These are phyloP conservation scores for Hemithea aestivaria DNA, from an alignment of 2,888 invertebrate genomes.

Conservation along the genomic window DNA sequence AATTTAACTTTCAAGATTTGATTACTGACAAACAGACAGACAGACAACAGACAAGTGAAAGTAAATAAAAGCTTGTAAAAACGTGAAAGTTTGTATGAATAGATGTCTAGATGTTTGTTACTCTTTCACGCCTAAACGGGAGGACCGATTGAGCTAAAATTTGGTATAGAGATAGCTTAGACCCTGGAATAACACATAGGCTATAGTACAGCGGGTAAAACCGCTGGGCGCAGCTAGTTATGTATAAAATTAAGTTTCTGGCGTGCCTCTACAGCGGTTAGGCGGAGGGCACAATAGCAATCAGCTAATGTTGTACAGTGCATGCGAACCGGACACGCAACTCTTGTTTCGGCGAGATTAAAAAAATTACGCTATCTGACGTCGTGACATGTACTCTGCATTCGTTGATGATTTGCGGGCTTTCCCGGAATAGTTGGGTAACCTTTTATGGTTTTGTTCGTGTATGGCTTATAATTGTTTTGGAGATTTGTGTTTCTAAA, in stretches of 20 bases:
- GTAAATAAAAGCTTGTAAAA: too few species aligned
- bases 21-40: too few species aligned
- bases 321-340: slow-evolving; percentile 72
- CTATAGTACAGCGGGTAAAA: too few species aligned
- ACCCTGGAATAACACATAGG: too few species aligned
- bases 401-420: slow-evolving; percentile 10
- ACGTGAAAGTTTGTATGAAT: too few species aligned
- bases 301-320: slow-evolving; percentile 69
- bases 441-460: slow-evolving; percentile 2
- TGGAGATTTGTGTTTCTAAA: neutral
- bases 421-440: slow-evolving; percentile 5
- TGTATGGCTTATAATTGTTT: neutral
- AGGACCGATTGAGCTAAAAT: too few species aligned
- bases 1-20: too few species aligned
- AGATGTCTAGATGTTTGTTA: too few species aligned
- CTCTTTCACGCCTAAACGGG: too few species aligned
- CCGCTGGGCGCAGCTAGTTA: too few species aligned
- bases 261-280: slow-evolving; percentile 26
- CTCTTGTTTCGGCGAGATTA: slow-evolving; percentile 31
- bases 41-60: too few species aligned
- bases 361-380: slow-evolving; percentile 31
- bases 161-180: too few species aligned
- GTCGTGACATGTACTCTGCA: slow-evolving; percentile 24
- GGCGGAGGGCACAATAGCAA: slow-evolving; percentile 64
- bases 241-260: slow-evolving; percentile 8